These are phyloP conservation scores for Trachymyrmex cornetzi DNA, from an alignment of 1,140 invertebrate genomes.

Conservation along the genomic window DNA sequence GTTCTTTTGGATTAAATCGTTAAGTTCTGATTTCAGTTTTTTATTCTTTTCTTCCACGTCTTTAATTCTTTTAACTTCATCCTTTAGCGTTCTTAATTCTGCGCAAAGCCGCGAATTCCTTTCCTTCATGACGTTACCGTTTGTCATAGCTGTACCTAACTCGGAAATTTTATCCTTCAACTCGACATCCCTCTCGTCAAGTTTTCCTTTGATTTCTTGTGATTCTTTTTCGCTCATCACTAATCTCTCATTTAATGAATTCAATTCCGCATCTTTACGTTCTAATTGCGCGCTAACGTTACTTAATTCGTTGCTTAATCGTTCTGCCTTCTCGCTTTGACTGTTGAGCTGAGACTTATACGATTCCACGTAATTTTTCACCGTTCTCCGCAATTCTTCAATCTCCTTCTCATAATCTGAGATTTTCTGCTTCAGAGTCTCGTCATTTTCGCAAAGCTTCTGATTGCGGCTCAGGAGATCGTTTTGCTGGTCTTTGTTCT, in stretches of 20 bases:
- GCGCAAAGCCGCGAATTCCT: constrained; percentile 53
- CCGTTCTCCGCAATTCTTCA: constrained; percentile 44
- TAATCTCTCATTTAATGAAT: constrained; percentile 67
- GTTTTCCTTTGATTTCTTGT: constrained; percentile 71
- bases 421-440: constrained; percentile 62
- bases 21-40: constrained; percentile 48
- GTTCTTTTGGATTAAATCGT: constrained; percentile 45
- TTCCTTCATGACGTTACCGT: constrained; percentile 46
- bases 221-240: constrained; percentile 72
- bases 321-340: constrained; percentile 50
- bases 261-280: constrained; percentile 44
- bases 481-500: constrained; percentile 78
- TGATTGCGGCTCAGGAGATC: constrained; percentile 76
- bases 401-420: constrained; percentile 46
- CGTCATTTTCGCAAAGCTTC: constrained; percentile 73
- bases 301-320: constrained; percentile 52
- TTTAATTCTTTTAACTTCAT: constrained; percentile 59
- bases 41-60: constrained; percentile 65
- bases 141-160: constrained; percentile 57
- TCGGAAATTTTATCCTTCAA: constrained; percentile 63
- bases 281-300: constrained; percentile 49
- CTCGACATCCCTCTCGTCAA: constrained; percentile 62
- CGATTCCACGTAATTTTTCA: constrained; percentile 10
- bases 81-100: constrained; percentile 34
- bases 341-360: constrained; percentile 28